Conservation (phyloP, 2,113 vertebrate species). For the Barnardius zonarius region DNA sequence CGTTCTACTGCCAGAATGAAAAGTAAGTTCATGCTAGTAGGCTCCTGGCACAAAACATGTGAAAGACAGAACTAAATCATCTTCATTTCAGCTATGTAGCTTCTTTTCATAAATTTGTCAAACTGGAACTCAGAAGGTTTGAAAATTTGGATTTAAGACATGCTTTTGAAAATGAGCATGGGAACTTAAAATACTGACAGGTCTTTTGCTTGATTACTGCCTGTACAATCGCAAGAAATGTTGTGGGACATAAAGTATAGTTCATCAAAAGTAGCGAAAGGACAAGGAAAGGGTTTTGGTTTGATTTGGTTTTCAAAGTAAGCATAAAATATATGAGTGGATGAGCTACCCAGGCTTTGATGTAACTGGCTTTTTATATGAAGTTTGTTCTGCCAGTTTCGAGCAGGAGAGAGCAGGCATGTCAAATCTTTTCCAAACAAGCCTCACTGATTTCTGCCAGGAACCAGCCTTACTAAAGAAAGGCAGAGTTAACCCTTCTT, state of each 20-base stretch:
- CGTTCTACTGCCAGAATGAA: not conserved
- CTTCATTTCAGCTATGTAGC: not conserved
- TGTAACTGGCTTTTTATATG: not conserved
- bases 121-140: not conserved
- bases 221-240: not conserved
- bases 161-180: not conserved
- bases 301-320: not conserved
- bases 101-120: not conserved
- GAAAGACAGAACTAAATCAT: not conserved
- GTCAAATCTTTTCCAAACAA: slow-evolving; percentile 57
- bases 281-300: not conserved
- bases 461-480: not conserved
- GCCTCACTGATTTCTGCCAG: slow-evolving; percentile 26
- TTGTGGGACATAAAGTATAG: not conserved
- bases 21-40: not conserved
- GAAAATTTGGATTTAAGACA: not conserved
- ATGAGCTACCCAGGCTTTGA: slow-evolving; percentile 24
- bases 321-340: not conserved
- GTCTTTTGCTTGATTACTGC: not conserved
- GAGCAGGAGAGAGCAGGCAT: slow-evolving; percentile 13
- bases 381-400: slow-evolving; percentile 41
- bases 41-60: not conserved
- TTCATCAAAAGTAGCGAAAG: not conserved
- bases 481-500: slow-evolving; percentile 21
- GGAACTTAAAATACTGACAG: not conserved